Conservation (phyloP, 2,888 invertebrate genomes). For the Idaea aversata region DNA sequence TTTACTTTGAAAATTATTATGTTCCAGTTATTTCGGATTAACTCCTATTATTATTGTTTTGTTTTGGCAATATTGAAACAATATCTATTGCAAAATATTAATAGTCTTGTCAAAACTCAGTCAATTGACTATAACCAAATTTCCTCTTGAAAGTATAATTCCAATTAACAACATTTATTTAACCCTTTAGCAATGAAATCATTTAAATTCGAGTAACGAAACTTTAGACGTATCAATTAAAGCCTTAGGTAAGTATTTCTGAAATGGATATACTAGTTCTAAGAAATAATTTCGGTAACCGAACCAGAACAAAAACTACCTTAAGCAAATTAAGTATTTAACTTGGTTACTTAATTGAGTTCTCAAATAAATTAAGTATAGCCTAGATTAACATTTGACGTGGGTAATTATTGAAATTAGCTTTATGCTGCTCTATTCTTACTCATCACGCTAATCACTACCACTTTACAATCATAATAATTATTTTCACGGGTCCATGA, state of each 20-base stretch:
- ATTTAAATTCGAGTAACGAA: conserved; percentile 3
- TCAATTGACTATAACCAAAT: conserved; percentile 2
- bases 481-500: too few relatives aligned
- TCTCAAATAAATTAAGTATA: conserved; percentile 38
- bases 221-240: conserved; percentile 5
- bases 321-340: conserved; percentile 22
- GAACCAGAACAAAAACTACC: conserved; percentile 17
- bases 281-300: conserved; percentile 32
- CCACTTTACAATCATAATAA: too few relatives aligned
- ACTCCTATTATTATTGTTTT: too few relatives aligned
- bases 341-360: conserved; percentile 39
- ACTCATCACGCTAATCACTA: neutral
- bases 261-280: conserved; percentile 8
- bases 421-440: conserved; percentile 19
- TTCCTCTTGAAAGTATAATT: neutral
- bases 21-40: too few relatives aligned
- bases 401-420: conserved; percentile 30
- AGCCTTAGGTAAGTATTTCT: neutral
- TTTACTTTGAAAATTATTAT: too few relatives aligned
- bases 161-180: neutral
- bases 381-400: conserved; percentile 40
- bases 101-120: neutral
- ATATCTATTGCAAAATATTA: too few relatives aligned
- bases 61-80: too few relatives aligned
- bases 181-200: neutral